Conservation (phyloP, 2,888 invertebrate genomes). For the Xestoiulus laeticollis region DNA sequence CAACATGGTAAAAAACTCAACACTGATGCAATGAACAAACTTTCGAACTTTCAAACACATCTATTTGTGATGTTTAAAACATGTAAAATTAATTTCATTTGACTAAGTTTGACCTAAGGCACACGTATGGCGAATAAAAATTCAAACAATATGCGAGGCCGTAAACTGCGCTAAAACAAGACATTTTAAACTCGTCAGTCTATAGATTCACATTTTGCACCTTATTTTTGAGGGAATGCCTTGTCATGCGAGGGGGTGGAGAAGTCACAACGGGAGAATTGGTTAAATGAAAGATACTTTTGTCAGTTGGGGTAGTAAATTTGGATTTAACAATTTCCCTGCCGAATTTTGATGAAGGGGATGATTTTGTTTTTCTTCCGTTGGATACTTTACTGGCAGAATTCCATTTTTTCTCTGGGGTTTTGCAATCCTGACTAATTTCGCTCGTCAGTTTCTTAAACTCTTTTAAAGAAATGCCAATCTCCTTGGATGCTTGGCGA, state of each 20-base stretch:
- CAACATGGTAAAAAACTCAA: background rate
- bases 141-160: background rate
- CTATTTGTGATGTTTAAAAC: background rate
- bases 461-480: slow-evolving; percentile 32
- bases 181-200: background rate
- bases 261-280: slow-evolving; percentile 32
- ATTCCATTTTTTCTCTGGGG: background rate
- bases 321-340: background rate
- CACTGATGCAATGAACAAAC: background rate
- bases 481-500: slow-evolving; percentile 41
- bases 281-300: slow-evolving; percentile 42
- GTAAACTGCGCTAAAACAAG: background rate
- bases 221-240: background rate
- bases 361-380: background rate
- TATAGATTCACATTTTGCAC: background rate
- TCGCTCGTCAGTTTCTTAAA: slow-evolving; percentile 4
- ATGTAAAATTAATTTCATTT: background rate
- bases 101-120: background rate
- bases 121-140: background rate
- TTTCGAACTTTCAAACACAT: background rate
- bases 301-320: slow-evolving; percentile 23
- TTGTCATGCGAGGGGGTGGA: background rate
- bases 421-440: background rate
- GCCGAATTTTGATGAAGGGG: background rate
- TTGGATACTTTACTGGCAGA: background rate